Evolutionary conservation across 2,888 invertebrate genomes (phyloP).

Genomic region (Polydrusus tereticollis): DNA sequence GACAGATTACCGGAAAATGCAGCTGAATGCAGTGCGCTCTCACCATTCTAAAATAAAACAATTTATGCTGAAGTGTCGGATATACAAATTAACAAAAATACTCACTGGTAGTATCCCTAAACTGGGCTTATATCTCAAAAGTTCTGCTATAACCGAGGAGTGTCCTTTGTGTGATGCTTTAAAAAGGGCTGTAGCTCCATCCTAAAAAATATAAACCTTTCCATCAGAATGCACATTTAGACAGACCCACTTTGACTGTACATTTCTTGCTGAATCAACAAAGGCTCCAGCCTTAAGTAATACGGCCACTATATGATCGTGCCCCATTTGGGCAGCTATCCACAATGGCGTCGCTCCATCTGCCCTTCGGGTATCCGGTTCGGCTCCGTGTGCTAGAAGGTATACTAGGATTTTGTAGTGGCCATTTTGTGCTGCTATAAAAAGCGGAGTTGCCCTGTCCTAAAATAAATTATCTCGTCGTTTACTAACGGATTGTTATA

Average conservation of each 20-base stretch:
- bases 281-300: slow-evolving; percentile 83
- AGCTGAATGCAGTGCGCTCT: slow-evolving; percentile 91
- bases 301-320: slow-evolving; percentile 82
- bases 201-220: slow-evolving; percentile 76
- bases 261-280: slow-evolving; percentile 86
- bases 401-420: slow-evolving; percentile 84
- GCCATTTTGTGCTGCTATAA: slow-evolving; percentile 95
- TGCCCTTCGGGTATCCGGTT: slow-evolving; percentile 79
- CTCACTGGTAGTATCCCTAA: slow-evolving; percentile 85
- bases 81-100: slow-evolving; percentile 26
- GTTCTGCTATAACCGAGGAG: slow-evolving; percentile 85
- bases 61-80: not conserved
- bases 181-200: slow-evolving; percentile 94
- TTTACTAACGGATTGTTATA: no score
- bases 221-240: no score
- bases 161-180: slow-evolving; percentile 97
- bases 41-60: slow-evolving; percentile 81
- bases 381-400: slow-evolving; percentile 81
- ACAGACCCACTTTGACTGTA: no score
- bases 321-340: slow-evolving; percentile 97
- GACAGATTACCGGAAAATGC: slow-evolving; percentile 88
- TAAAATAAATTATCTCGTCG: slow-evolving; percentile 66
- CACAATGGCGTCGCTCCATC: slow-evolving; percentile 92
- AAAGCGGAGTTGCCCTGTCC: slow-evolving; percentile 93
- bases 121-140: slow-evolving; percentile 86